A percentile compares a stretch with the other conserved stretches of the same genome.
Conservation (phyloP, 2,797 vertebrate species). For the Galaxias olidus region DNA sequence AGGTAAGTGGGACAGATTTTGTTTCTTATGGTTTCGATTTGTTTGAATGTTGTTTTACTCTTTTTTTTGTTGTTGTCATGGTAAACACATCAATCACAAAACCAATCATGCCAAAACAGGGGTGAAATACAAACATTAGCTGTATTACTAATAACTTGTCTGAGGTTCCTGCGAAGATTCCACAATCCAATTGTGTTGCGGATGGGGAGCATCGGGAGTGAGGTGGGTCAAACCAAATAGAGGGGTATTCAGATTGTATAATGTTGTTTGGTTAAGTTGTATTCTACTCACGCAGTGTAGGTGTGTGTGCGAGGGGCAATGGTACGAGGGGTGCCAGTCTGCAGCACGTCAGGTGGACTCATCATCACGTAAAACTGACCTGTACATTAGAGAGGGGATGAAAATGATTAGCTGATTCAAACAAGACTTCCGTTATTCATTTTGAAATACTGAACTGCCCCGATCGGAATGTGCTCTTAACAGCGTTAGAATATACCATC, state of each 20-base stretch:
- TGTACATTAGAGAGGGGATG: constrained; percentile 29
- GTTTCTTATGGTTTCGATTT: no score
- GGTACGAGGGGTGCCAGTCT: constrained; percentile 80
- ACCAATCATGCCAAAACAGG: constrained; percentile 35
- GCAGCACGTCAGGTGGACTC: constrained; percentile 89
- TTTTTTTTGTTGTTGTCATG: constrained; percentile 28
- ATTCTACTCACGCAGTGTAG: constrained; percentile 82
- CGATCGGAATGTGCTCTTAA: no score
- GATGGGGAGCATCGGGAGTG: constrained; percentile 3
- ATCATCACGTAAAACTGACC: constrained; percentile 97
- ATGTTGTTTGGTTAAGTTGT: neutral
- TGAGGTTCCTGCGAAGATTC: neutral
- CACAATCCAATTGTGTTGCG: constrained; percentile 19
- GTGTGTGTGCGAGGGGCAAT: constrained; percentile 89
- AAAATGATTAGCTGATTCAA: neutral
- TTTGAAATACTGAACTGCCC: no score
- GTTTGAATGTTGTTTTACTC: no score
- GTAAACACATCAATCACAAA: constrained; percentile 50
- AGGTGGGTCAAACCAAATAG: constrained; percentile 13
- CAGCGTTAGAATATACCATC: no score
- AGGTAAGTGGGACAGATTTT: constrained; percentile 77
- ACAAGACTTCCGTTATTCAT: no score
- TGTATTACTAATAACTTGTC: constrained; percentile 13
- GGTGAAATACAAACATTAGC: neutral
- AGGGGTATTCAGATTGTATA: constrained; percentile 19